Base-by-base conservation (phyloP, 2,113 vertebrate genomes). In the Axis porcinus region DNA sequence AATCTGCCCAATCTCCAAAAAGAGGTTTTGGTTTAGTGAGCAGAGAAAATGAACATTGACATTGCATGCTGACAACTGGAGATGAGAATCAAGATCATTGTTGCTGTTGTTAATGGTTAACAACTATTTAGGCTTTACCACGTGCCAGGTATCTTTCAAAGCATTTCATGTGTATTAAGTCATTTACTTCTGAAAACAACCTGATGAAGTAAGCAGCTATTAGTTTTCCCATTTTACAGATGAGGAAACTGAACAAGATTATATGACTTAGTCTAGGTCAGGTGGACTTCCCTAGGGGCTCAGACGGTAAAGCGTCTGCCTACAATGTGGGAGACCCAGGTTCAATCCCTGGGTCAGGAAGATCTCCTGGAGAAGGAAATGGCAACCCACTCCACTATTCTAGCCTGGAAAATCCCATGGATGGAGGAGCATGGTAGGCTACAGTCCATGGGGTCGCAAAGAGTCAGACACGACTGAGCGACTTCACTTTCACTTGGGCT, bases 171-270 rank as follows among this genome's bases (percentile, higher is more conserved):
- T 8, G 13, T 64, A 92, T 86, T 95, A 54, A 76, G 14, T 55
- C 19, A 47, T 88, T 94, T 67, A 76, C 43, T 62, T 52, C 36
- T 91, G 70, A 43, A 45, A 81, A 92, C 54, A 94, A 76, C 13
- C n/a, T 45, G 74, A 67, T 86, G 30, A 85, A n/a, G 23, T 85
- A 91, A 3, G 64, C 57, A 84, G 36, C 16, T 96, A 36, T 93
- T 95, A 36, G 23, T 83, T 57, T 86, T 8, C 50, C 60, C 57
- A 94, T 82, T 93, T 96, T 95, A 95, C 19, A 86, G 40, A 89
- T n/a, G 28, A 83, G 52, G 16, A 94, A 93, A 74, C 23, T 52
- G 52, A 91, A 82, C 15, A 74, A 84, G 57, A 50, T 2, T 0
- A 93, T 78, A 14, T 0, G 0, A 84, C 5, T 67, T 58, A 33